Conservation (phyloP, 2,113 vertebrate genomes). For the Laterallus jamaicensis region DNA sequence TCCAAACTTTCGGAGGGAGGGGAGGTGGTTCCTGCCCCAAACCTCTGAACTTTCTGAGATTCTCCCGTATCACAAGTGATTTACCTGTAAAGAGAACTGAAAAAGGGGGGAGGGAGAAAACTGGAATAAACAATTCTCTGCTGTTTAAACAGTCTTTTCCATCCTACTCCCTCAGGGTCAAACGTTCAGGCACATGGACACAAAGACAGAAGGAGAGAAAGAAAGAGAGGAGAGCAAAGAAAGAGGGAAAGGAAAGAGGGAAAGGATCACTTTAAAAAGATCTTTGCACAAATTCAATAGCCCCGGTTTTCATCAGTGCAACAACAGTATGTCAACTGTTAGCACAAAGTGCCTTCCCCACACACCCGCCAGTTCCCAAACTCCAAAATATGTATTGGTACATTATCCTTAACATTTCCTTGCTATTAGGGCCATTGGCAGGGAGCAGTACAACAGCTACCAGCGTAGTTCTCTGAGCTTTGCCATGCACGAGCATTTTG, state of each 20-base stretch:
- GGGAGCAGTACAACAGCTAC: neutral
- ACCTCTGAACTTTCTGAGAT: conserved; percentile 52
- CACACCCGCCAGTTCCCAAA: conserved; percentile 13
- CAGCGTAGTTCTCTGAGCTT: neutral
- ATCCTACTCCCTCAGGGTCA: conserved; percentile 23
- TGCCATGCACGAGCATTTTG: conserved; percentile 31
- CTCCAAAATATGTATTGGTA: conserved; percentile 65
- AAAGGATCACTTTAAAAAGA: neutral
- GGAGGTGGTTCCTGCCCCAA: conserved; percentile 44
- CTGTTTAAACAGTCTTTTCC: conserved; percentile 54
- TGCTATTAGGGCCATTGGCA: neutral
- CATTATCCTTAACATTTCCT: conserved; percentile 45
- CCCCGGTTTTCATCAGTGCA: conserved; percentile 29
- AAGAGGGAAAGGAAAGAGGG: neutral
- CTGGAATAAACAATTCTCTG: conserved; percentile 54
- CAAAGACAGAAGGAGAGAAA: neutral
- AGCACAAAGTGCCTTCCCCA: conserved; percentile 49
- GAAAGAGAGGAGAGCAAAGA: neutral
- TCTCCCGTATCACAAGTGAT: neutral
- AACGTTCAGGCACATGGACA: conserved; percentile 45
- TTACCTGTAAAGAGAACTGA: conserved; percentile 46
- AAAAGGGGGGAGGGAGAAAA: neutral
- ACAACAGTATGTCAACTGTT: conserved; percentile 31
- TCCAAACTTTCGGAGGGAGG: conserved; percentile 31
- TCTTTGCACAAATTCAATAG: conserved; percentile 40